Base-by-base conservation (phyloP, 2,113 vertebrate species). In the Murina feae region DNA sequence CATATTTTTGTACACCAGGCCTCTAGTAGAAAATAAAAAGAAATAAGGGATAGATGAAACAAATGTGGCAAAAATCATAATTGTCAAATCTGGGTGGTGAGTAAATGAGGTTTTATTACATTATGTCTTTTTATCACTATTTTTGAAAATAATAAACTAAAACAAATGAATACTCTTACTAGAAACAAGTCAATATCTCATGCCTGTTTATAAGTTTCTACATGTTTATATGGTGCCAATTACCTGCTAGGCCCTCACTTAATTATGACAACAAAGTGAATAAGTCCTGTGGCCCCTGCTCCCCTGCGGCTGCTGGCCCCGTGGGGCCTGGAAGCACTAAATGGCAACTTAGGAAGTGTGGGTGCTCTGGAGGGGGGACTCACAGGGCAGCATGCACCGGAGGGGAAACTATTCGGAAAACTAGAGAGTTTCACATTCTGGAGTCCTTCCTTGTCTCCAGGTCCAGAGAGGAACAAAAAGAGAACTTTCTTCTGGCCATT, bases 131-230 rank as follows among this genome's bases (percentile, higher is more conserved):
- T 80, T 47, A 63, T 32, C 18, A 25, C 51, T 51, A 8, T 63
- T 30, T 74, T 21, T 86, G 66, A 79, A 88, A 90, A 92, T 71
- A 28, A 72, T n/a, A 30, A 69, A 47, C 21, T n/a, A 66, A 66
- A 89, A 81, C 58, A 51, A 55, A 49, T 74, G 65, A 35, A 92
- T 66, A 47, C 30, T 44, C 71, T 74, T 83, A 17, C 21, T 83
- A 17, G 60, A 79, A 74, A 51, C 68, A 44, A 21, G 0, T 35
- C 39, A 9, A 23, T 42, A 13, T 63, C 32, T 35, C 17, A 2
- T 39, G 39, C 42, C 12, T 80, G 21, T 16, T 7, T 39, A 8
- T 16, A 10, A 53, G 32, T 42, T 60, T 51, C 12, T 16, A 25
- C 21, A 44, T 63, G 28, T 71, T 30, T 65, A 18, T 21, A 28